Percentiles rank a stretch among this genome's conserved stretches.
phyloP scores from a whole-genome alignment of 2,797 vertebrate species.

The Gorsachius magnificus region DNA sequence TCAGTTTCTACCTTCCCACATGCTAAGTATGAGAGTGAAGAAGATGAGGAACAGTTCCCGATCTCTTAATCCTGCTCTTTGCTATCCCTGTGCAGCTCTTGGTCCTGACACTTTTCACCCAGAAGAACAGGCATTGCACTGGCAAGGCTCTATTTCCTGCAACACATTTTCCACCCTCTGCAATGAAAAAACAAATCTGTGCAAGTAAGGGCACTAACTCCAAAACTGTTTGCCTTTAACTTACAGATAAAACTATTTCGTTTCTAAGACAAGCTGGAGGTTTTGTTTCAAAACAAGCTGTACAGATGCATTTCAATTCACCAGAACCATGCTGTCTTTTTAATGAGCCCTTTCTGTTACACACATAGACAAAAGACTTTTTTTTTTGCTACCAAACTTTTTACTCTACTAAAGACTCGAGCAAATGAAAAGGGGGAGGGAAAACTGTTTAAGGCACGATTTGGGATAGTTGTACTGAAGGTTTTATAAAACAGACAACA shows the following conservation, averaged over 20 bases:
- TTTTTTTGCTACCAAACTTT: background rate
- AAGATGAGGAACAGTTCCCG: background rate
- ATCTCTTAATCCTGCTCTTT: background rate
- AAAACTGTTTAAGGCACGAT: background rate
- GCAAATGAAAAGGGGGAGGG: background rate
- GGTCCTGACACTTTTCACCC: background rate
- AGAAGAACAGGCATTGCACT: background rate
- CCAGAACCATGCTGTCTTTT: background rate
- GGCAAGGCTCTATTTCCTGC: background rate
- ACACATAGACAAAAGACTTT: background rate
- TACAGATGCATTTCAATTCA: background rate
- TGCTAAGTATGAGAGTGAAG: background rate
- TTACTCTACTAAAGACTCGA: background rate
- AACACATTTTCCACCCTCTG: rapidly evolving
- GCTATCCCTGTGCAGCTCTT: background rate
- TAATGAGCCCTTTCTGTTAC: background rate
- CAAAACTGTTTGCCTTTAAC: background rate
- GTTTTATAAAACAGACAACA: background rate
- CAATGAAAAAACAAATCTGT: background rate
- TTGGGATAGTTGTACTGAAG: background rate
- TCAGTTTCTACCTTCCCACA: background rate
- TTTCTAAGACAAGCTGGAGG: background rate
- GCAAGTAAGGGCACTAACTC: background rate
- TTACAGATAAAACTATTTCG: background rate
- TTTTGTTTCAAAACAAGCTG: background rate